phyloP scores from a whole-genome alignment of 2,797 vertebrate genomes.

The Siniperca undulata region DNA sequence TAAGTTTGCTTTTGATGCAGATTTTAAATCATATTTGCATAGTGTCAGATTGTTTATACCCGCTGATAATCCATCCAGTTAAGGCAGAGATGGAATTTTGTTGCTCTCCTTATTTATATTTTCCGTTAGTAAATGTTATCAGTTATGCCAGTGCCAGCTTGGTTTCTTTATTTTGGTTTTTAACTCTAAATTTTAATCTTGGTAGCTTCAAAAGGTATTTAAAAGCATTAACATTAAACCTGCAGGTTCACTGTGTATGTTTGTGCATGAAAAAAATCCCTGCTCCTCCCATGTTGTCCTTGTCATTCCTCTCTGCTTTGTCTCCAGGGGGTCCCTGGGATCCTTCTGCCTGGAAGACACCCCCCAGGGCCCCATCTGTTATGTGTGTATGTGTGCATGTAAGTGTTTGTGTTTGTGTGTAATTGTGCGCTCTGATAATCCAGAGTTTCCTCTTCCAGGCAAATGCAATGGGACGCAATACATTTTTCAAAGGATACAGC shows the following conservation, averaged over 20 bases:
- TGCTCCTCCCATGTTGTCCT: conserved; percentile 16
- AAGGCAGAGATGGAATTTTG: neutral
- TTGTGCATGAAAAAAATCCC: neutral
- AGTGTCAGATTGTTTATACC: neutral
- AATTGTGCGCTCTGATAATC: conserved; percentile 12
- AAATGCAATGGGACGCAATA: neutral
- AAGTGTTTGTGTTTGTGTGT: conserved; percentile 24
- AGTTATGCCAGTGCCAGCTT: neutral
- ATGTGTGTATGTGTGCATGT: conserved; percentile 24
- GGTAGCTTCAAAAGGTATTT: neutral
- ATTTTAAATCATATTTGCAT: conserved; percentile 1
- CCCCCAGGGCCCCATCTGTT: conserved; percentile 74
- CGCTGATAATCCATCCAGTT: neutral
- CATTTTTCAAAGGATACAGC: conserved; percentile 7
- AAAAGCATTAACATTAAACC: neutral
- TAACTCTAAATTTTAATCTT: neutral
- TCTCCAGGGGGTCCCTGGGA: conserved; percentile 63
- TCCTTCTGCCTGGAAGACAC: conserved; percentile 67
- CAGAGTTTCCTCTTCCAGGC: conserved; percentile 31
- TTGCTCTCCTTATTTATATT: neutral
- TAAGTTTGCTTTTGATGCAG: neutral
- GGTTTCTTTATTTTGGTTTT: neutral
- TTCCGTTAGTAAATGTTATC: neutral
- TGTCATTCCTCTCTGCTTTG: conserved; percentile 36
- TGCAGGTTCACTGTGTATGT: conserved; percentile 18